phyloP scores from a whole-genome alignment of 2,888 invertebrate genomes.

The Trachelus tabidus region DNA sequence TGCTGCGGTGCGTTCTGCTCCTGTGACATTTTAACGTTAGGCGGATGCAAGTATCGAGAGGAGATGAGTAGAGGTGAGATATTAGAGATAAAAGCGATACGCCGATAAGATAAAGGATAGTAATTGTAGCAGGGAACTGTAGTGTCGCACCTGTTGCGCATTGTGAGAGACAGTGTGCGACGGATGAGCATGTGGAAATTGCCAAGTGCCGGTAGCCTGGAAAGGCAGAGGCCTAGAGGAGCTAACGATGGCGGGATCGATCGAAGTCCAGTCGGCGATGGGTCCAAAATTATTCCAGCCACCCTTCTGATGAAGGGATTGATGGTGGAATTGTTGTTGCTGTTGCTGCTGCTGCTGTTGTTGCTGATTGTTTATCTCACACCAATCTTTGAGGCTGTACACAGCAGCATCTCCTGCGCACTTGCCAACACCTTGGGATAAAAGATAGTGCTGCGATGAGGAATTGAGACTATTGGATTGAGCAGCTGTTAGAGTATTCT shows the following conservation, averaged over 20 bases:
- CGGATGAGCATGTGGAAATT: slow-evolving; percentile 60
- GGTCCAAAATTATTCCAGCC: slow-evolving; percentile 64
- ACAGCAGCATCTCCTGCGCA: slow-evolving; percentile 55
- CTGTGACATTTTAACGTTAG: slow-evolving; percentile 27
- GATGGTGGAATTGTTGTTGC: slow-evolving; percentile 66
- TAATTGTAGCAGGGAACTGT: background rate
- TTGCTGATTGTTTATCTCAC: slow-evolving; percentile 57
- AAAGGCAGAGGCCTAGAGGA: slow-evolving; percentile 72
- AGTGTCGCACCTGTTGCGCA: slow-evolving; percentile 56
- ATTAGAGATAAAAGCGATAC: background rate
- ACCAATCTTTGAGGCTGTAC: slow-evolving; percentile 69
- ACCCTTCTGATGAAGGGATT: slow-evolving; percentile 58
- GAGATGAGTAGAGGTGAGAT: background rate
- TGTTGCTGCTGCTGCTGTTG: slow-evolving; percentile 63
- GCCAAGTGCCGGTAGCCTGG: slow-evolving; percentile 62
- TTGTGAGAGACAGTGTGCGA: slow-evolving; percentile 59
- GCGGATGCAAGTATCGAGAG: background rate
- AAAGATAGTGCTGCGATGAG: background rate
- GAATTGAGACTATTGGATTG: background rate
- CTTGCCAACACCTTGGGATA: slow-evolving; percentile 51
- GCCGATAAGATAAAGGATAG: background rate
- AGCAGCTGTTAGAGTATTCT: background rate
- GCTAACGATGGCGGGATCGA: slow-evolving; percentile 93
- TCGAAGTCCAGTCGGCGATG: slow-evolving; percentile 87
- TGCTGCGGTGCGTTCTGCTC: slow-evolving; percentile 60